Base-by-base conservation (phyloP, 1,140 invertebrate species). In the Drosophila insularis region DNA sequence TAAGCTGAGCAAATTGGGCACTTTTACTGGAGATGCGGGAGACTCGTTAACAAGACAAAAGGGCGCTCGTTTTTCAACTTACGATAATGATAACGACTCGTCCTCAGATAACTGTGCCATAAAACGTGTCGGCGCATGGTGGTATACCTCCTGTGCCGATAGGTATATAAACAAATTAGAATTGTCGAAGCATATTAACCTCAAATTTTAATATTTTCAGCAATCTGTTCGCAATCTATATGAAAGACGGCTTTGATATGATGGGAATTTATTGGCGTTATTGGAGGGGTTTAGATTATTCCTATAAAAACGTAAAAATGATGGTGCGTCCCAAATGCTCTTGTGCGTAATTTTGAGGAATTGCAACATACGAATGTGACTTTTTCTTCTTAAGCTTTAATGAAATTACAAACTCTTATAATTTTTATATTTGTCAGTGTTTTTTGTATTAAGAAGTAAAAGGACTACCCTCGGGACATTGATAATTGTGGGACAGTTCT, bases 401-500 rank as follows among this genome's bases (percentile, higher is more conserved):
- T 27, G 23, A 27, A 27, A 27, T 4, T 27, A 27, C 23, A 27
- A 27, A 27, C 4, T 27, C 5, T 27, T 5, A 27, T n/a, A n/a
- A n/a, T n/a, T 27, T 6, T 27, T 27, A n/a, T n/a, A n/a, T 5
- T 27, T 27, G 5, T 27, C 27, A 21, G 21, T 19, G 5, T 2
- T 50, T 21, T 21, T 8, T 4, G 11, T 53, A 10, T 21, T 11
- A 13, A 10, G 14, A 62, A 37, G 7, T 64, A 5, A 31, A 40
- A n/a, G 10, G 1, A 13, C 58, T 6, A 14, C 66, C 50, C 67
- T 71, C 62, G 71, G 19, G 53, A 27, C 56, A 65, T 32, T 71
- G 63, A 71, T 66, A 66, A 71, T 66, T 65, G 43, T 40, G 59
- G 19, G 17, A 2, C 17, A 50, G 43, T 50, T 54, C 31, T 55